These are phyloP conservation scores for Plebejus melissa DNA, from an alignment of 2,888 invertebrate species.

Conservation along the genomic window DNA sequence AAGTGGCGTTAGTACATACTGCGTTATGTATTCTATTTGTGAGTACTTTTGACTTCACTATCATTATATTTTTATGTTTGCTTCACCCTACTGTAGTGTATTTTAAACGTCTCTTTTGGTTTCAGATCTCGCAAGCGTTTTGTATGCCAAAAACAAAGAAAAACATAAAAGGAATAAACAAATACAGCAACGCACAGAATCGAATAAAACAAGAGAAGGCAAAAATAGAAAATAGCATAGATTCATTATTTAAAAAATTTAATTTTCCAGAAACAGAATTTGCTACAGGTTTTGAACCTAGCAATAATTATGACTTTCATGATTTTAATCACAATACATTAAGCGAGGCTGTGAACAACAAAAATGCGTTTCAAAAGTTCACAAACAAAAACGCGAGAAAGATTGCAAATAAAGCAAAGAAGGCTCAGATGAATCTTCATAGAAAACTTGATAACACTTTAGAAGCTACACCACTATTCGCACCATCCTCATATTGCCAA, in stretches of 20 bases:
- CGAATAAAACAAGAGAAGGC: constrained; percentile 23
- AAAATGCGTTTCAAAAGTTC: background rate
- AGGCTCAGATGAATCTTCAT: constrained; percentile 7
- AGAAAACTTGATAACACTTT: background rate
- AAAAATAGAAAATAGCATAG: constrained; percentile 23
- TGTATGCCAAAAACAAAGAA: constrained; percentile 26
- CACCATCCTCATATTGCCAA: constrained; percentile 35
- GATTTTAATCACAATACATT: constrained; percentile 25
- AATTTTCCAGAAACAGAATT: constrained; percentile 54
- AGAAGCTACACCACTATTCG: constrained; percentile 32
- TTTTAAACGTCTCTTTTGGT: background rate
- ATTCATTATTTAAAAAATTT: constrained; percentile 39
- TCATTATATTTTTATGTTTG: background rate
- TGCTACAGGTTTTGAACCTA: constrained; percentile 37
- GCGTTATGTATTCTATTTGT: constrained; percentile 47
- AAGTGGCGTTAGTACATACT: constrained; percentile 46
- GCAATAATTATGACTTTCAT: constrained; percentile 30
- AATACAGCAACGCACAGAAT: constrained; percentile 1
- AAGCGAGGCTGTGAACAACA: background rate
- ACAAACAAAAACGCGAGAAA: constrained; percentile 26
- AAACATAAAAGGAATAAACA: constrained; percentile 16
- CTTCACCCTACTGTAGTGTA: background rate
- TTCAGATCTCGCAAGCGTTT: constrained; percentile 4
- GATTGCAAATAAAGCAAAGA: constrained; percentile 24
- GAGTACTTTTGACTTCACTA: constrained; percentile 35